Conservation (phyloP, 35 echinoderm and acorn worm species). For the Lytechinus variegatus region DNA sequence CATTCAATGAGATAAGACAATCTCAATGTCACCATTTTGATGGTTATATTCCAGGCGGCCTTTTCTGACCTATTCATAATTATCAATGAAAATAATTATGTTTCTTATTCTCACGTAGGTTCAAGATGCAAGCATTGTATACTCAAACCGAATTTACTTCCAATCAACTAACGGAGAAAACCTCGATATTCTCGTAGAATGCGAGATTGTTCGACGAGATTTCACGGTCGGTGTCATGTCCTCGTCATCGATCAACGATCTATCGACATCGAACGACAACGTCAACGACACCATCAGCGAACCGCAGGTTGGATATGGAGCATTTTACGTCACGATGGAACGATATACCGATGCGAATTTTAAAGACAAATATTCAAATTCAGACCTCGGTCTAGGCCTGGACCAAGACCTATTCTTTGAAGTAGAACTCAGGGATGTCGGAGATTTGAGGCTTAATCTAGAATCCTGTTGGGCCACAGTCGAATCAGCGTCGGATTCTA, state of each 20-base stretch:
- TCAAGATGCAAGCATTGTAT: neutral
- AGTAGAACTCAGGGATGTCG: neutral
- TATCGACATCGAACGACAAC: neutral
- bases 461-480: slow-evolving; percentile 16
- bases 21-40: too few species aligned
- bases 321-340: neutral
- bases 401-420: slow-evolving; percentile 1
- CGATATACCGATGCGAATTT: neutral
- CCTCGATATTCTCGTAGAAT: neutral
- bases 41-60: too few species aligned
- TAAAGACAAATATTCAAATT: neutral
- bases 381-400: neutral
- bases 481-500: neutral
- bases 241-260: neutral
- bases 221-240: neutral
- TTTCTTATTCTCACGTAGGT: neutral
- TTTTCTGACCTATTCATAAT: too few species aligned
- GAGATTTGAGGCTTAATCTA: slow-evolving; percentile 8
- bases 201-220: slow-evolving; percentile 24
- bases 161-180: neutral
- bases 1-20: too few species aligned
- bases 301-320: slow-evolving; percentile 3
- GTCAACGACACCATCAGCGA: neutral
- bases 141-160: neutral
- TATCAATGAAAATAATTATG: neutral